Conservation (phyloP, 2,797 vertebrate genomes). For the Enteromius unitaeniatus region DNA sequence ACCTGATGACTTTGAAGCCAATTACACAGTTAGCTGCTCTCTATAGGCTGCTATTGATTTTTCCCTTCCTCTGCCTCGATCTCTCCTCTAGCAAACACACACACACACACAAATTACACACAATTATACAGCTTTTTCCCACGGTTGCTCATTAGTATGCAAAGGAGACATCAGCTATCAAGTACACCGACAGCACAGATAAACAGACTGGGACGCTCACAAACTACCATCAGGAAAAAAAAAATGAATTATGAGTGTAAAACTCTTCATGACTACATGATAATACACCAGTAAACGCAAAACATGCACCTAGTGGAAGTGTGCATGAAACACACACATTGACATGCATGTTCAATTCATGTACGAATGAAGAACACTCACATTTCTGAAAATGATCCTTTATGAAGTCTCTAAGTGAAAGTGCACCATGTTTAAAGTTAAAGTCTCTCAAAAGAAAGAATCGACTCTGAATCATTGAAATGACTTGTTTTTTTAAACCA, state of each 20-base stretch:
- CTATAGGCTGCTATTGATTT: slow-evolving; percentile 70
- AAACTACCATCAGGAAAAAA: not conserved
- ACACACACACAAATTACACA: not conserved
- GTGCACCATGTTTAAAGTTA: no score
- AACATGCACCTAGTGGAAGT: not conserved
- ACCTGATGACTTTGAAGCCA: slow-evolving; percentile 71
- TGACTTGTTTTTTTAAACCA: no score
- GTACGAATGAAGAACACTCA: not conserved
- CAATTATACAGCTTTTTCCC: slow-evolving; percentile 68
- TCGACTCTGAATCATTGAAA: no score
- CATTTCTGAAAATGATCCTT: no score
- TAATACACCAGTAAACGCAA: not conserved
- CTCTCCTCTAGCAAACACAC: slow-evolving; percentile 31
- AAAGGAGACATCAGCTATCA: slow-evolving; percentile 54
- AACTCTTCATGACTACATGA: not conserved
- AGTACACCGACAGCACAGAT: slow-evolving; percentile 51
- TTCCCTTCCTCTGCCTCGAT: slow-evolving; percentile 52
- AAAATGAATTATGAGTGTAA: not conserved
- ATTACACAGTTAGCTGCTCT: slow-evolving; percentile 69
- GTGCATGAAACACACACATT: not conserved
- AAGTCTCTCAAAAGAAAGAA: no score
- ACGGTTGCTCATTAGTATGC: slow-evolving; percentile 72
- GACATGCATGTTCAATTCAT: not conserved
- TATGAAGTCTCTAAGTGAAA: no score
- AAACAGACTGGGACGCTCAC: not conserved